Base-by-base conservation (phyloP, 2,797 vertebrate species). In the Gouania willdenowi region DNA sequence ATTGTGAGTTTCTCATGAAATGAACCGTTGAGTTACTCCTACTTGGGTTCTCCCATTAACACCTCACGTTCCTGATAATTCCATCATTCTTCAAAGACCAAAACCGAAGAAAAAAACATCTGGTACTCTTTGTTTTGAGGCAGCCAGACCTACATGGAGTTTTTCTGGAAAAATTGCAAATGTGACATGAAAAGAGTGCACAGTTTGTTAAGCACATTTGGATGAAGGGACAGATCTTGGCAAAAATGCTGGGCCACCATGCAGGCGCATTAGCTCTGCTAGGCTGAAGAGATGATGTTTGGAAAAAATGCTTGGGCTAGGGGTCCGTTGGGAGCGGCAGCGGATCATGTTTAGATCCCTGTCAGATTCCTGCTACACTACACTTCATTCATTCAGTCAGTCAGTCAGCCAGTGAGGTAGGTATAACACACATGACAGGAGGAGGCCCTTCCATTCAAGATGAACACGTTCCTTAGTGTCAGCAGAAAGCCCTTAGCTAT, bases 391-490 rank as follows among this genome's bases (percentile, higher is more conserved):
- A 55, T 26, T 61, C 66, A 44, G 49, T 46, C 19, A 60, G 51
- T 61, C 57, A 63, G 48, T 41, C 56, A 23, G 38, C 58, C 30
- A 16, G 45, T 26, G 45, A 62, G 36, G 31, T 55, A 69, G 62
- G 62, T 52, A n/a, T n/a, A 60, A 52, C 52, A 71, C 48, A 54
- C 50, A 42, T 49, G 13, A 15, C 49, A 46, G 37, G 42, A 26
- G 61, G n/a, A 51, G 69, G 54, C 72, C 66, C 65, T 67, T 70
- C 50, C 49, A 58, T 66, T 32, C 50, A 20, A 66, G 50, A 74
- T 59, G 59, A 72, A 68, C 55, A 79, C 63, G 58, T 72, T 70
- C 56, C 74, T 69, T 54, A 37, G 64, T 58, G 66, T 75, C 77
- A 73, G 62, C 72, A 71, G 51, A 66, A 83, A 82, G 75, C 41